Evolutionary conservation across 2,113 vertebrate genomes (phyloP), one percentile per base, ranked within the genome.

Genomic region (Brachionichthys hirsutus): DNA sequence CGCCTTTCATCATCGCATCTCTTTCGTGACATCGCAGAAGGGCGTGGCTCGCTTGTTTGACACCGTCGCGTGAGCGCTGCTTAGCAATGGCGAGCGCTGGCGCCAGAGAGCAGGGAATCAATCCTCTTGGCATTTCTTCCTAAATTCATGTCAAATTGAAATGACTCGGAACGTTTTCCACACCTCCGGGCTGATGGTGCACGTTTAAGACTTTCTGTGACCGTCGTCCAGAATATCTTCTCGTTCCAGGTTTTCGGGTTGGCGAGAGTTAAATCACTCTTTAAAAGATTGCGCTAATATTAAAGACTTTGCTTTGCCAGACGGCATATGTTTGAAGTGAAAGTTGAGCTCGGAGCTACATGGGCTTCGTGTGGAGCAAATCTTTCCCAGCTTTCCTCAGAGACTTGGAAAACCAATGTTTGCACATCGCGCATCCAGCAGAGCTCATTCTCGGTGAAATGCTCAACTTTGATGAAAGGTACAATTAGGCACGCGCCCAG

Each of bases 1-100:
- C 34, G 62, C 49, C 59, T 56, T 70, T 64, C 59, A 73, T 73
- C 73, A 82, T 64, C 62, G 59, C 46, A 61, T 17, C 6, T 47
- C 2, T 2, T 59, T 77, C 71, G 75, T 81, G 73, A 69, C n/a
- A 76, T 78, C 80, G 46, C 70, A 73, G 46, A 66, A 56, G 54
- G 56, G 76, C 75, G 84, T 68, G 81, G 71, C 69, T 67, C 14
- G 58, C 45, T 48, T 67, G 51, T 77, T 35, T 79, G 71, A 78
- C 50, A 68, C 67, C 56, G 50, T 80, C 74, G 67, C 51, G 17
- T 12, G 43, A 36, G 42, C 19, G 22, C 62, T 15, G 66, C 63
- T 66, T 55, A 62, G 68, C 72, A 63, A 55, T n/a, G 45, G 64
- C 40, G 50, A 20, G 36, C 52, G 54, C 51, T 80, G 80, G 74